A percentile compares a stretch with the other conserved stretches of the same genome.
phyloP scores from a whole-genome alignment of 1,140 invertebrate species.

The Drosophila pectinifera region DNA sequence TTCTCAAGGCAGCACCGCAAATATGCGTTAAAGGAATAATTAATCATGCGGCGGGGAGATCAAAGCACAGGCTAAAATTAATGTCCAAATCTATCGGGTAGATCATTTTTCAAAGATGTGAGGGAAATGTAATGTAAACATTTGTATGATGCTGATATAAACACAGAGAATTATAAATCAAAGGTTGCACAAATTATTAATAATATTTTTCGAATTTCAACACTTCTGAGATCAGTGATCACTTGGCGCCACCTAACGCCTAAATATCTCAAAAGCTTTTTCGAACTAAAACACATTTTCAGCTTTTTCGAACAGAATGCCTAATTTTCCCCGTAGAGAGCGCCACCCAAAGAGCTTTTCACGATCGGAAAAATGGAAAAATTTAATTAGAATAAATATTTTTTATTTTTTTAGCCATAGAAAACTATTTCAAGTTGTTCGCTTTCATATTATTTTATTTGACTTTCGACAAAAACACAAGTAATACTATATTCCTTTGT shows the following conservation, averaged over 20 bases:
- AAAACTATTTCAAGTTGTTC: conserved; percentile 12
- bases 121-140: conserved; percentile 17
- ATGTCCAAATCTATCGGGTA: conserved; percentile 20
- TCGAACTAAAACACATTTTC: conserved; percentile 10
- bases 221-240: conserved; percentile 13
- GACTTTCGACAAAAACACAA: conserved; percentile 79
- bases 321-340: conserved; percentile 28
- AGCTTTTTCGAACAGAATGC: conserved; percentile 55
- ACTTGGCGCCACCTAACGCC: conserved; percentile 57
- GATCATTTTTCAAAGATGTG: conserved; percentile 23
- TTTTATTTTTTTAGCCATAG: not conserved
- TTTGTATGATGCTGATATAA: conserved; percentile 6
- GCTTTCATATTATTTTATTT: conserved; percentile 69
- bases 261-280: conserved; percentile 49
- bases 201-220: conserved; percentile 6
- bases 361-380: conserved; percentile 23
- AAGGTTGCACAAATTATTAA: conserved; percentile 4
- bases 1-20: not conserved
- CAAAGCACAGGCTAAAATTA: conserved; percentile 21
- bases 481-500: conserved; percentile 73
- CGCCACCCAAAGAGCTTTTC: conserved; percentile 35
- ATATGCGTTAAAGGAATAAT: conserved; percentile 16
- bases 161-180: conserved; percentile 9
- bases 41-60: conserved; percentile 15
- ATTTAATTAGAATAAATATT: not conserved